Conservation (phyloP, 2,888 invertebrate species). For the Liodrosophila aerea region DNA sequence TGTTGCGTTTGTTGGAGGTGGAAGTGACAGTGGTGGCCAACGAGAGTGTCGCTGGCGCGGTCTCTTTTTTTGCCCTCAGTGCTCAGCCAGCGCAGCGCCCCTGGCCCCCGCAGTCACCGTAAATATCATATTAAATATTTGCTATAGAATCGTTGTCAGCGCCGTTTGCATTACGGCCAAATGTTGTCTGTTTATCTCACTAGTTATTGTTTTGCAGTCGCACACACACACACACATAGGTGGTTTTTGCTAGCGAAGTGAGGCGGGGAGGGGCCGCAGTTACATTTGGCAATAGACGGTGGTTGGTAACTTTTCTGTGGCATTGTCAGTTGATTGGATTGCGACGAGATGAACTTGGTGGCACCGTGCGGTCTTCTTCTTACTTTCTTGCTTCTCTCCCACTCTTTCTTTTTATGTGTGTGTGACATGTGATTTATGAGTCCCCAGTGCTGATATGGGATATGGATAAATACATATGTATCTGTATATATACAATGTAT, state of each 20-base stretch:
- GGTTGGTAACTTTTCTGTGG: conserved; percentile 65
- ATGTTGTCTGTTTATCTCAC: conserved; percentile 72
- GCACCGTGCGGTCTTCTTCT: conserved; percentile 4
- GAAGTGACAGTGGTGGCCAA: too few species aligned
- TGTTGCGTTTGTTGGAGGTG: too few species aligned
- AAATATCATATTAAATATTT: conserved; percentile 73
- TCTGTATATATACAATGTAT: too few species aligned
- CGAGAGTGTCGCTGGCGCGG: conserved; percentile 31
- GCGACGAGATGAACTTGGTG: conserved; percentile 66
- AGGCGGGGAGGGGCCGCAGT: background rate
- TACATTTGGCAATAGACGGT: conserved; percentile 56
- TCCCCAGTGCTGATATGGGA: conserved; percentile 68
- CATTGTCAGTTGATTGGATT: conserved; percentile 74
- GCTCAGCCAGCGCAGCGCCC: background rate
- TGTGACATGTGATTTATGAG: conserved; percentile 67
- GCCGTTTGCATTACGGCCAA: conserved; percentile 71
- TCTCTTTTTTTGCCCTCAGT: conserved; percentile 5
- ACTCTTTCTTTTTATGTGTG: conserved; percentile 19
- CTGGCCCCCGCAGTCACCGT: conserved; percentile 38
- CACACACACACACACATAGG: too few species aligned
- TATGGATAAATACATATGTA: conserved; percentile 43
- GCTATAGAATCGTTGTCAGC: conserved; percentile 57
- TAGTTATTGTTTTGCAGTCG: conserved; percentile 65
- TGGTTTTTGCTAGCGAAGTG: conserved; percentile 19
- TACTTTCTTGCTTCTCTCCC: conserved; percentile 1